Evolutionary conservation across 2,888 invertebrate species (phyloP), one percentile per base, ranked within the genome.

Genomic region (Danaus chrysippus): DNA sequence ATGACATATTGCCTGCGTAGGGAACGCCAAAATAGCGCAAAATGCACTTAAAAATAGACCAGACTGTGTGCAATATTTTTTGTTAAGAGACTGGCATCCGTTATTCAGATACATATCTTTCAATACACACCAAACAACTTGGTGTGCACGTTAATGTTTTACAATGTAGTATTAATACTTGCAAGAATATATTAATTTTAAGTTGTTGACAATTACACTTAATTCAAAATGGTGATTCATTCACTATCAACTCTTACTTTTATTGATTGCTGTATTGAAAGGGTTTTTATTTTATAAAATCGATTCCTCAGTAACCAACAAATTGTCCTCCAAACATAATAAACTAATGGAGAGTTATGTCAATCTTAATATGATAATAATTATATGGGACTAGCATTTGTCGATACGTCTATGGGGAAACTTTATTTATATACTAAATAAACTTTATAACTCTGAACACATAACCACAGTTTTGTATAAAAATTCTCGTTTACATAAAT

Each of bases 1-100:
- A 87, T 90, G 91, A 90, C 91, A 87, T 81, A 82, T 76, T 81
- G 81, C 78, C 74, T 78, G 82, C 78, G 83, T 83, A 89, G 90
- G 90, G 90, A 90, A 91, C 91, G 90, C 88, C 88, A 91, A 91
- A 90, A 91, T 91, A 91, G 89, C 91, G 90, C 90, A 82, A 91
- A 91, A 91, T 91, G 87, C 88, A 90, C 84, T 87, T 84, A 87
- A 87, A 91, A 91, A 91, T 91, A 91, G 90, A 90, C 73, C 84
- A 86, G 82, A 82, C 81, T 84, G 83, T 86, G 86, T 89, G 90
- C 90, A 89, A 89, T 89, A 90, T 91, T 90, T 91, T 90, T 90
- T 90, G 86, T 90, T 75, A 76, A 76, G 68, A 71, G 72, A 74
- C 57, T 63, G 44, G 64, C 64, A 69, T 68, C 69, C 69, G 69